phyloP scores from a whole-genome alignment of 2,113 vertebrate genomes.

The Bostrychus sinensis region DNA sequence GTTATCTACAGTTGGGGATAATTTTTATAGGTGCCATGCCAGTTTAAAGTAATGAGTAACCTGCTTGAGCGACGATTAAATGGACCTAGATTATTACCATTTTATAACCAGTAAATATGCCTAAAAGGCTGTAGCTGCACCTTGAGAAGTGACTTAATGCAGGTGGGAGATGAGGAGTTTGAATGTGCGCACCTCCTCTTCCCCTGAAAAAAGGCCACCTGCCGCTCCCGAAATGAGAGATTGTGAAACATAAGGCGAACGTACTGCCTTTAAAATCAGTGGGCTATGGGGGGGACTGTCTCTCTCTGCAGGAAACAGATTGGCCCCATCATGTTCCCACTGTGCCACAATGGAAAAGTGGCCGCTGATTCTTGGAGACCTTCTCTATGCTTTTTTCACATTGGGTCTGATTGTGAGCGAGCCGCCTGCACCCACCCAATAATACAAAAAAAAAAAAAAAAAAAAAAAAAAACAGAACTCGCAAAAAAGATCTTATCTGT shows the following conservation, averaged over 20 bases:
- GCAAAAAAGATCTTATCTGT: slow-evolving; percentile 15
- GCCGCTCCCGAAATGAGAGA: slow-evolving; percentile 60
- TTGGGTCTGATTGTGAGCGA: slow-evolving; percentile 38
- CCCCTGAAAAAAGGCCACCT: slow-evolving; percentile 48
- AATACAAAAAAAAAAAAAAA: neutral
- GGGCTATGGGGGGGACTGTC: slow-evolving; percentile 59
- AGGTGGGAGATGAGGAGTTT: slow-evolving; percentile 4
- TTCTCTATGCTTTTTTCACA: slow-evolving; percentile 23
- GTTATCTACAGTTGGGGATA: slow-evolving; percentile 33
- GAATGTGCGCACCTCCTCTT: slow-evolving; percentile 12
- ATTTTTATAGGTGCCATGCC: slow-evolving; percentile 4
- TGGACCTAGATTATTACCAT: slow-evolving; percentile 23
- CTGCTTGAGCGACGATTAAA: slow-evolving; percentile 44
- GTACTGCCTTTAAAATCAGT: slow-evolving; percentile 54
- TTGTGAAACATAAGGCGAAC: slow-evolving; percentile 49
- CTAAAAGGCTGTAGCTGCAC: slow-evolving; percentile 23
- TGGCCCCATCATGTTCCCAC: slow-evolving; percentile 67
- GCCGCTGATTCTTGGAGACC: slow-evolving; percentile 42
- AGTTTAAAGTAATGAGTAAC: slow-evolving; percentile 36
- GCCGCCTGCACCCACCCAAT: slow-evolving; percentile 18
- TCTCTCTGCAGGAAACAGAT: slow-evolving; percentile 62
- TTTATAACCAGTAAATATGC: slow-evolving; percentile 41
- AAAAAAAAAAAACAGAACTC: no score
- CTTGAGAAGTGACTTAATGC: neutral
- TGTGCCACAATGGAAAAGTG: slow-evolving; percentile 57